Evolutionary conservation across 2,888 invertebrate genomes (phyloP).

Genomic region (Drosophila antonietae): DNA sequence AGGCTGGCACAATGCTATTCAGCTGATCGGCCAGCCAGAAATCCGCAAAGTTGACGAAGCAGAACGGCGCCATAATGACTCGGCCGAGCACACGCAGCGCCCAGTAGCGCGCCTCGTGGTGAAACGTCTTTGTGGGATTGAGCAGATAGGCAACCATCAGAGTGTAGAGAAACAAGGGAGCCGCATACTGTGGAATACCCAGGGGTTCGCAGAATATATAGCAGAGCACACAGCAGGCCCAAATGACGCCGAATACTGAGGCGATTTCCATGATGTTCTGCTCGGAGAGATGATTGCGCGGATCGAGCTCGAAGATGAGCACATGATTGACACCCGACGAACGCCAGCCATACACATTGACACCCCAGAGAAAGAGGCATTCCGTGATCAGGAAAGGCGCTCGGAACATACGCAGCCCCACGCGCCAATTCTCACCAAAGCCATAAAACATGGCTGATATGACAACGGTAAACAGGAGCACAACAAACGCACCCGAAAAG

Average conservation of each 20-base stretch:
- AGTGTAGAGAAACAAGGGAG: conserved; percentile 89
- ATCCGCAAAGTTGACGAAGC: conserved; percentile 92
- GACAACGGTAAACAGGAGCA: conserved; percentile 89
- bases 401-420: conserved; percentile 91
- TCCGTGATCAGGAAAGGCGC: conserved; percentile 91
- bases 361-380: conserved; percentile 91
- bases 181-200: conserved; percentile 90
- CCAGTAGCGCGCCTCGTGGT: conserved; percentile 92
- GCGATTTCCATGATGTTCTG: conserved; percentile 92
- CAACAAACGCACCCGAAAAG: conserved; percentile 92
- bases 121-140: conserved; percentile 91
- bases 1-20: conserved; percentile 90
- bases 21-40: conserved; percentile 95
- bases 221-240: conserved; percentile 88
- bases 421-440: conserved; percentile 87
- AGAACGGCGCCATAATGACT: conserved; percentile 90
- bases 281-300: conserved; percentile 90
- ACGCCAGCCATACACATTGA: conserved; percentile 93
- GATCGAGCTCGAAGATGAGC: conserved; percentile 92
- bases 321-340: conserved; percentile 94
- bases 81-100: conserved; percentile 86
- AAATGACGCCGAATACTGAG: conserved; percentile 90
- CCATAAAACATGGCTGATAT: conserved; percentile 87
- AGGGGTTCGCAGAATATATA: conserved; percentile 89
- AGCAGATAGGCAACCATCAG: conserved; percentile 89